Base-by-base conservation (phyloP, 2,888 invertebrate species). In the Cerceris rybyensis region DNA sequence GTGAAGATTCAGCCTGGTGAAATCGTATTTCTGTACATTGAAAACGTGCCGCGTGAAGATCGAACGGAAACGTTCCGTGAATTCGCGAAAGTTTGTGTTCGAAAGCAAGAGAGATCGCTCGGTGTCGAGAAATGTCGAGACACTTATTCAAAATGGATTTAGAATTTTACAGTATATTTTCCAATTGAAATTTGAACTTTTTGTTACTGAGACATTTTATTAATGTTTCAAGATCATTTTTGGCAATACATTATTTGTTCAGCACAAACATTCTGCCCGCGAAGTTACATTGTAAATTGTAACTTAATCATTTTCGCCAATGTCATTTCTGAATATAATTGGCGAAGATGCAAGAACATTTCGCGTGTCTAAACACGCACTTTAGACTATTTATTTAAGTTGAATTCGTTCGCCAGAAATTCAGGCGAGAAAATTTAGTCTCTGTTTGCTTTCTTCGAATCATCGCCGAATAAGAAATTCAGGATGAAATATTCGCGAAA, bases 311-410 rank as follows among this genome's bases (percentile, higher is more conserved):
- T 6, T 57, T 66, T 46, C 46, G 28, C 42, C 17, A 41, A 41
- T 64, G 41, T 60, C 63, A 9, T 52, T 71, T 76, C 71, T 65
- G 78, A 78, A 68, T 77, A 64, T 71, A 52, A 60, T 28, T 28
- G 4, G 11, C 46, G 67, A 64, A 49, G 39, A 8, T 13, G 11
- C n/a, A n/a, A 1, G 43, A 28, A 49, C 16, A 9, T 9, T 46
- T 55, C 13, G 28, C 6, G 41, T 49, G 59, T 28, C 59, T 59
- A 49, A 14, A 13, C 41, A 42, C 57, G 28, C 42, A 43, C 4
- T 50, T 6, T 49, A 28, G 13, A 7, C 13, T 59, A 55, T 6
- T 17, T 17, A 43, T 61, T 39, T 67, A 42, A 2, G 13, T 43
- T 14, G 4, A 42, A 1, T n/a, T 13, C 9, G n/a, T 13, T 60